Evolutionary conservation across 2,888 invertebrate species (phyloP), one percentile per base, ranked within the genome.

Genomic region (Apamea anceps): DNA sequence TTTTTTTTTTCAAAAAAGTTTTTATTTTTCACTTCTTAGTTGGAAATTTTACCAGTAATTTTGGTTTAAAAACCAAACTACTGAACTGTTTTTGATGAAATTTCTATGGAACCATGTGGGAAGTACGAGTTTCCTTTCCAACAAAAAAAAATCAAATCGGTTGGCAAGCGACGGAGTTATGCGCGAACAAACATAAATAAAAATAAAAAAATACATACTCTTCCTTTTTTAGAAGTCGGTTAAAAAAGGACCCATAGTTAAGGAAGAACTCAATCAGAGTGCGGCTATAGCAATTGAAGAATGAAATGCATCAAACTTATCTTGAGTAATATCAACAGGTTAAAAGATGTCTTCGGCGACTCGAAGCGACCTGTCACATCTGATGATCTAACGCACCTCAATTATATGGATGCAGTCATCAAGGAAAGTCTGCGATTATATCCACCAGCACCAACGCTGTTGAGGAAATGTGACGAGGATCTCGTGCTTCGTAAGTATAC

Each of bases 361-460:
- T 85, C 89, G 0, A 77, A 88, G 42, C 85, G 87, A 12, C 78
- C 90, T 0, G 80, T 94, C 0, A 79, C 85, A 37, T 76, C 85
- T 6, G 89, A 89, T 7, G 92, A 93, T 54, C 77, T 94, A 1
- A 82, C 81, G 0, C 87, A 75, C 10, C 89, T 94, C 0, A 92
- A 92, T 57, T 94, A 94, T 51, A 76, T 92, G 66, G 93, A 93
- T 25, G 92, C 92, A 0, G 93, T 94, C 0, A 84, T 94, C 12
- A 93, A 91, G 48, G 94, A 94, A 68, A 90, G 89, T 0, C 70
- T 94, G 62, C 86, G 94, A 5, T 77, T 94, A 8, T 94, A 93
- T 77, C 92, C 94, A 0, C 92, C 93, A 15, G 92, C 85, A 0
- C 91, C 93, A 0, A 75, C 88, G 7, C 77, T 93, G 21, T 76